Evolutionary conservation across 2,113 vertebrate genomes (phyloP).

Genomic region (Camelus dromedarius): DNA sequence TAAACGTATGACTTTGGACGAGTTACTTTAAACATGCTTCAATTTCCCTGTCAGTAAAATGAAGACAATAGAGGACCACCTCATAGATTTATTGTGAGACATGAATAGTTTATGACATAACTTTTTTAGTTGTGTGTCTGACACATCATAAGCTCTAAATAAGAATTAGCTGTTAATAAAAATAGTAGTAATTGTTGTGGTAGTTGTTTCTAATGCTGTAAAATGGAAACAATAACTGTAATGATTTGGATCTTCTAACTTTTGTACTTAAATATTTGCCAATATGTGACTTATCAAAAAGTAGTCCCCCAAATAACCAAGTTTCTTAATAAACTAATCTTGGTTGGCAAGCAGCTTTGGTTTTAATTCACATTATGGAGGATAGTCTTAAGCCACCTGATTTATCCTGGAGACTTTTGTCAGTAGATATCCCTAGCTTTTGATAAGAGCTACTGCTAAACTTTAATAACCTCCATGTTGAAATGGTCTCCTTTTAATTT

Average conservation of each 20-base stretch:
- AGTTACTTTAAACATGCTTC: constrained; percentile 27
- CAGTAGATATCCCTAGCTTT: neutral
- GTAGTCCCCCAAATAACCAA: constrained; percentile 8
- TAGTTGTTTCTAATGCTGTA: constrained; percentile 34
- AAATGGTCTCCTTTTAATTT: constrained; percentile 61
- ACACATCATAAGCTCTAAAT: neutral
- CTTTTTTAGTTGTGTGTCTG: neutral
- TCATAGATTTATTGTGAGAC: constrained; percentile 3
- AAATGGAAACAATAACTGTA: constrained; percentile 29
- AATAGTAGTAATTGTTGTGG: neutral
- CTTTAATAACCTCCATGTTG: neutral
- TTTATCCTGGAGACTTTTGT: neutral
- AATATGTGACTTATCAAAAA: neutral
- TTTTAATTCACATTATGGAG: constrained; percentile 6
- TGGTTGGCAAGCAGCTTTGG: constrained; percentile 38
- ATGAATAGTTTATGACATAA: neutral
- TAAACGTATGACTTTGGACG: constrained; percentile 4
- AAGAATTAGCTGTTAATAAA: neutral
- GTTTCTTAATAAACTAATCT: constrained; percentile 21
- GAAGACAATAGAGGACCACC: neutral
- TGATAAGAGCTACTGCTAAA: constrained; percentile 1
- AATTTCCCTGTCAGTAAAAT: neutral
- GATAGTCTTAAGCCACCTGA: neutral
- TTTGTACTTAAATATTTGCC: constrained; percentile 26
- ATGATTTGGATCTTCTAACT: constrained; percentile 11